Evolutionary conservation across 1,140 invertebrate genomes (phyloP).

Genomic region (Helicoverpa zea): DNA sequence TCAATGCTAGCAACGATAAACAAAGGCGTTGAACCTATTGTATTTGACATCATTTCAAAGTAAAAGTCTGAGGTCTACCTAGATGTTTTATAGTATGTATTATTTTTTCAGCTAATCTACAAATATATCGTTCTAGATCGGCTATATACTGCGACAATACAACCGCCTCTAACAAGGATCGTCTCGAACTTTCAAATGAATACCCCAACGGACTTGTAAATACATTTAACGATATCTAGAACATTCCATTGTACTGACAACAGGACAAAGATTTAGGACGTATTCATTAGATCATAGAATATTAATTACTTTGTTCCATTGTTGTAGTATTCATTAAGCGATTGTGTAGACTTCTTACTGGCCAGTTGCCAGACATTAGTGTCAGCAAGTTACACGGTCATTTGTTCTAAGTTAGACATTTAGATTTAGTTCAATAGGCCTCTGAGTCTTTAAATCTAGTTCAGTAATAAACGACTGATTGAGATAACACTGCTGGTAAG

Average conservation of each 20-base stretch:
- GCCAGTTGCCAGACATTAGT: not conserved
- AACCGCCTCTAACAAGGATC: too few relatives aligned
- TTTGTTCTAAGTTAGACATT: not conserved
- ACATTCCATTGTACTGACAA: slow-evolving; percentile 12
- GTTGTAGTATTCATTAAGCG: slow-evolving; percentile 17
- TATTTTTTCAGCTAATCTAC: too few relatives aligned
- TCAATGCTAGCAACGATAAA: too few relatives aligned
- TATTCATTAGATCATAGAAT: slow-evolving; percentile 32
- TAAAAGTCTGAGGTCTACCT: too few relatives aligned
- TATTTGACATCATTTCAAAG: too few relatives aligned
- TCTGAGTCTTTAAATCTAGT: too few relatives aligned
- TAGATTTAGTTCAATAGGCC: not conserved
- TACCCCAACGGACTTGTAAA: slow-evolving; percentile 5
- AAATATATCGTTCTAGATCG: too few relatives aligned
- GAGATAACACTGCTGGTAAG: too few relatives aligned
- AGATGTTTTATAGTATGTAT: too few relatives aligned
- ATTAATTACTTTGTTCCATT: slow-evolving; percentile 22
- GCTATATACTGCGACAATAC: too few relatives aligned
- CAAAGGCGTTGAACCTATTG: too few relatives aligned
- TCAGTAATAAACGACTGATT: too few relatives aligned
- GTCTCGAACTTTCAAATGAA: not conserved
- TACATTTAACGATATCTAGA: slow-evolving; percentile 18
- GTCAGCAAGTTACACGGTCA: not conserved
- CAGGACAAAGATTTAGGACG: not conserved
- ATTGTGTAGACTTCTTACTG: slow-evolving; percentile 11